phyloP scores from a whole-genome alignment of 2,113 vertebrate species.

The Isurus oxyrinchus region DNA sequence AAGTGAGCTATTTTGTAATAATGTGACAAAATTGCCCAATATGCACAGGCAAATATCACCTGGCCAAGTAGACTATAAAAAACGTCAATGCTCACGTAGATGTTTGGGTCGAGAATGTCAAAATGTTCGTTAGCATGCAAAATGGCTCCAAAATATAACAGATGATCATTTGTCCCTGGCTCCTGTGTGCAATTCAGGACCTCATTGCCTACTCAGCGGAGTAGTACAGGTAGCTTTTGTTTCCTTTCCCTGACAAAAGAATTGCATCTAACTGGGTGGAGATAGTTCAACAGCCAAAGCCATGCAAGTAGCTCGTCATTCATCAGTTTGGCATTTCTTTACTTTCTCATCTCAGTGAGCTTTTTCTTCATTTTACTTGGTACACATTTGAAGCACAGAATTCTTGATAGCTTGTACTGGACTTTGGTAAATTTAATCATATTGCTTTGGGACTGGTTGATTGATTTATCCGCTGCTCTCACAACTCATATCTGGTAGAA shows the following conservation, averaged over 20 bases:
- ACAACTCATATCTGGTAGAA: not conserved
- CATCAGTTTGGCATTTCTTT: conserved; percentile 21
- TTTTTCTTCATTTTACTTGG: not conserved
- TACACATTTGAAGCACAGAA: not conserved
- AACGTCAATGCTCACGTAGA: not conserved
- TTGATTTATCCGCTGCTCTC: not conserved
- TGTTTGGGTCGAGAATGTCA: not conserved
- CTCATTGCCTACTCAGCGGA: not conserved
- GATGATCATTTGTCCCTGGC: not conserved
- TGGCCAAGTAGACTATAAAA: not conserved
- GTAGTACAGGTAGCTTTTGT: not conserved
- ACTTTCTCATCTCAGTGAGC: not conserved
- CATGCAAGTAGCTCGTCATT: not conserved
- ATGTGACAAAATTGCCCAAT: conserved; percentile 1
- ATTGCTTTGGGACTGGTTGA: not conserved
- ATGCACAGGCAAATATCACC: not conserved
- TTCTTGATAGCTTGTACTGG: conserved; percentile 6
- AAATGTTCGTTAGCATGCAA: not conserved
- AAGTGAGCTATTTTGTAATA: conserved; percentile 16
- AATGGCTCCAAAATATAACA: not conserved
- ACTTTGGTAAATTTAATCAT: not conserved
- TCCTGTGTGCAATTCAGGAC: not conserved
- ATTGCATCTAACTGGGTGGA: not conserved
- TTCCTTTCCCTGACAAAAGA: not conserved
- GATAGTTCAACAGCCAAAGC: not conserved